Evolutionary conservation across 2,797 vertebrate species (phyloP).

Genomic region (Orestias chungarensis): DNA sequence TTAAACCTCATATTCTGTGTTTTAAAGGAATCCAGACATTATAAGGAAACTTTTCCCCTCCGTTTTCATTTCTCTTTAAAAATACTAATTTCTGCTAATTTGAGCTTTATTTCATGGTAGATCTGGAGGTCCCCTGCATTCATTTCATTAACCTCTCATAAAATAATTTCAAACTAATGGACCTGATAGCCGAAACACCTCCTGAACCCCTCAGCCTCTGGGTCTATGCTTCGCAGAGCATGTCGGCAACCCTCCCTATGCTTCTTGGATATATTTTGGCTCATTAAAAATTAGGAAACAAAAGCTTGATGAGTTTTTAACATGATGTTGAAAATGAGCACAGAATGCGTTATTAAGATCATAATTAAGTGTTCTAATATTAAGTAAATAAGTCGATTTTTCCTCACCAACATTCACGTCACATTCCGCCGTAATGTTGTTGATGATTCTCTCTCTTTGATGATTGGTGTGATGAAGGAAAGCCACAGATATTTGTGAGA

Average conservation of each 20-base stretch:
- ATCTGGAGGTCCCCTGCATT: background rate
- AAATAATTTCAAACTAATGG: conserved; percentile 5
- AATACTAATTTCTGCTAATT: background rate
- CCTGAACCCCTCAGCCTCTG: background rate
- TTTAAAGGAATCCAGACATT: background rate
- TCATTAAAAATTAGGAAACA: conserved; percentile 2
- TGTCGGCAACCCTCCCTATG: background rate
- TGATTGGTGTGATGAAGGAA: background rate
- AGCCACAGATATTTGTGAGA: background rate
- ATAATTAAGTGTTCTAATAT: background rate
- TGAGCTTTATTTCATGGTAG: background rate
- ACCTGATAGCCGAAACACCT: background rate
- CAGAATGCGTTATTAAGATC: background rate
- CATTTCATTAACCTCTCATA: background rate
- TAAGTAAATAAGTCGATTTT: background rate
- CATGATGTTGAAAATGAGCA: background rate
- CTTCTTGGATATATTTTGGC: background rate
- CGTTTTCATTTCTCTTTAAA: background rate
- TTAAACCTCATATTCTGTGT: background rate
- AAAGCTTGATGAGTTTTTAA: conserved; percentile 1
- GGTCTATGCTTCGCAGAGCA: background rate
- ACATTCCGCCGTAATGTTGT: background rate
- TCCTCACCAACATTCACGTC: background rate
- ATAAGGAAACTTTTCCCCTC: background rate
- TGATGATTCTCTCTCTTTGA: background rate